Conservation (phyloP, 2,888 invertebrate genomes). For the Pseudococcus longispinus region DNA sequence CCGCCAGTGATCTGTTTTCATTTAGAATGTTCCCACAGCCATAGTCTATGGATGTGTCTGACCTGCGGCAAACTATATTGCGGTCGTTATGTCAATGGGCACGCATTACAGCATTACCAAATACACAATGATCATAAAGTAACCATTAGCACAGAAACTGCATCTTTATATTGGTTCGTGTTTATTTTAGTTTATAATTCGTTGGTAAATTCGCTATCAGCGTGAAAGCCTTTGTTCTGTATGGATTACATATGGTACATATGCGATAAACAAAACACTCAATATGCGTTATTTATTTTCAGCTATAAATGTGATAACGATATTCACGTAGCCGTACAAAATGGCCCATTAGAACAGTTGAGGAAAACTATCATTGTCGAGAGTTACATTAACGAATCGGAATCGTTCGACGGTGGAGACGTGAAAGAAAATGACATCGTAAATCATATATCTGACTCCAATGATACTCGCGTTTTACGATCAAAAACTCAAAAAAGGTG, state of each 20-base stretch:
- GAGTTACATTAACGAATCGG: constrained; percentile 42
- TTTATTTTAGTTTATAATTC: background rate
- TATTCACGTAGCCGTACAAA: constrained; percentile 54
- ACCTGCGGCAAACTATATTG: constrained; percentile 77
- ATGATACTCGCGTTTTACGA: constrained; percentile 51
- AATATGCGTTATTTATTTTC: background rate
- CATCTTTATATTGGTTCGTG: constrained; percentile 77
- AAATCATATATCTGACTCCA: constrained; percentile 37
- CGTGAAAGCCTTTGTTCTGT: background rate
- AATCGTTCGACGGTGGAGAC: constrained; percentile 24
- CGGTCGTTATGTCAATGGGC: constrained; percentile 78
- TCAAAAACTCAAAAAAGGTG: constrained; percentile 54
- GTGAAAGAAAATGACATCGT: constrained; percentile 49
- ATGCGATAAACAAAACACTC: background rate
- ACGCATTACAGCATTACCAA: constrained; percentile 76
- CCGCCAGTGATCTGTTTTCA: background rate
- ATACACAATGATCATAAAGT: constrained; percentile 72
- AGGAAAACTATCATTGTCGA: constrained; percentile 56
- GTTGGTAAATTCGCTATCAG: background rate
- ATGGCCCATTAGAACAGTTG: constrained; percentile 56
- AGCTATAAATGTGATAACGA: constrained; percentile 58
- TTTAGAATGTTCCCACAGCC: constrained; percentile 70
- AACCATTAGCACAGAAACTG: constrained; percentile 78
- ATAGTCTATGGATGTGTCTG: constrained; percentile 80
- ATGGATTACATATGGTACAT: background rate